Evolutionary conservation across 2,888 invertebrate genomes (phyloP).

Genomic region (Drosophila demipolita): DNA sequence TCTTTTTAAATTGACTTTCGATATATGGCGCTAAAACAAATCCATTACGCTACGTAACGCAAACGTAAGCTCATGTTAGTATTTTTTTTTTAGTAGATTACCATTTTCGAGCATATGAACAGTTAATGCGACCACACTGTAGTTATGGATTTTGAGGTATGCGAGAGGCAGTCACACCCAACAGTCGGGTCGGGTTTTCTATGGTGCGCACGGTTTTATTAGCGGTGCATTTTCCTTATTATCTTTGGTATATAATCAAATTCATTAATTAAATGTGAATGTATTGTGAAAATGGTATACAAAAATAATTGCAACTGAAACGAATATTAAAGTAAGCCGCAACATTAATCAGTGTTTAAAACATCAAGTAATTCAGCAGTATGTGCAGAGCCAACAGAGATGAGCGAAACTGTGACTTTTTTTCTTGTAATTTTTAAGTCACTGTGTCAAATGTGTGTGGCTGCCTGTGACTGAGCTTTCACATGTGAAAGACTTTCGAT

Average conservation of each 20-base stretch:
- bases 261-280: constrained; percentile 35
- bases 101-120: not conserved
- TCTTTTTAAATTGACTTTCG: constrained; percentile 10
- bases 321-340: not conserved
- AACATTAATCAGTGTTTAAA: not conserved
- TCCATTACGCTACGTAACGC: not conserved
- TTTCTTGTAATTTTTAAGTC: constrained; percentile 15
- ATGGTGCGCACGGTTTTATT: constrained; percentile 37
- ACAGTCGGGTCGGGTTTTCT: constrained; percentile 50
- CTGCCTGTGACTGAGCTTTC: constrained; percentile 19
- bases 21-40: constrained; percentile 9
- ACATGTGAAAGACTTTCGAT: constrained; percentile 27
- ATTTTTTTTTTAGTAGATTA: constrained; percentile 6
- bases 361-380: not conserved
- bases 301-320: not conserved
- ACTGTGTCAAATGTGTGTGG: constrained; percentile 34
- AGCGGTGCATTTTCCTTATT: constrained; percentile 45
- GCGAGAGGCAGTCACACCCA: constrained; percentile 35
- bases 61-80: not conserved
- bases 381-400: constrained; percentile 37
- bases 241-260: constrained; percentile 43
- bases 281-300: constrained; percentile 6
- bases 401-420: constrained; percentile 44
- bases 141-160: constrained; percentile 21
- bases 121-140: constrained; percentile 6